Percentiles rank a stretch among this genome's conserved stretches.
phyloP scores from a whole-genome alignment of 2,797 vertebrate species.

The Cyclopterus lumpus region DNA sequence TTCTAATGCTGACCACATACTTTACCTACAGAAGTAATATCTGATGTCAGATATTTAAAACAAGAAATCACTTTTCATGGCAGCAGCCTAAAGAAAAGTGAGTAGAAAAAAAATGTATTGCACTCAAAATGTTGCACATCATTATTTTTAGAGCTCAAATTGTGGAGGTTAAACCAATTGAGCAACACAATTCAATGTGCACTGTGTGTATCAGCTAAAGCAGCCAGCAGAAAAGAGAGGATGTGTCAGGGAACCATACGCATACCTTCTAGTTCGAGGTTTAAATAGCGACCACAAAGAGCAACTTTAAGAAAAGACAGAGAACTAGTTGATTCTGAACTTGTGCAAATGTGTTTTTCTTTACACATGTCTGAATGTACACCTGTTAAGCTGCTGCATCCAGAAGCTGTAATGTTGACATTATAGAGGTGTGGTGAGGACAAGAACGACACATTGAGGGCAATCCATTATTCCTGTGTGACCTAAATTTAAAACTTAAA shows the following conservation, averaged over 20 bases:
- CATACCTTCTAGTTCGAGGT: background rate
- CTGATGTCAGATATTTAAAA: background rate
- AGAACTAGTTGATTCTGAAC: background rate
- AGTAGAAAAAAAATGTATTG: background rate
- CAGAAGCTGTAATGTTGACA: constrained; percentile 27
- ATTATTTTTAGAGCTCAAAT: background rate
- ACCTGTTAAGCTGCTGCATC: background rate
- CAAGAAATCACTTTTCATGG: background rate
- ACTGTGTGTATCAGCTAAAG: background rate
- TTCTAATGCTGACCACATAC: background rate
- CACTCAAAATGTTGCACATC: background rate
- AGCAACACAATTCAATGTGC: background rate
- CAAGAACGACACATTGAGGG: constrained; percentile 27
- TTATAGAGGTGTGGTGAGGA: constrained; percentile 33
- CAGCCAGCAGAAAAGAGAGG: background rate
- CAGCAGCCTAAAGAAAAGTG: background rate
- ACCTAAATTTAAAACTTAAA: constrained; percentile 4
- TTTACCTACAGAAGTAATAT: background rate
- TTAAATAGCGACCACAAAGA: background rate
- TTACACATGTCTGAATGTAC: background rate
- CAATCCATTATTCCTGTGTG: constrained; percentile 32
- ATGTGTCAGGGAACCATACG: constrained; percentile 34
- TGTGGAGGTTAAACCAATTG: background rate
- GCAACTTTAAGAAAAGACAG: background rate
- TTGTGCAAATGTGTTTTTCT: background rate